Evolutionary conservation across 2,113 vertebrate genomes (phyloP).

Genomic region (Malurus elegans): DNA sequence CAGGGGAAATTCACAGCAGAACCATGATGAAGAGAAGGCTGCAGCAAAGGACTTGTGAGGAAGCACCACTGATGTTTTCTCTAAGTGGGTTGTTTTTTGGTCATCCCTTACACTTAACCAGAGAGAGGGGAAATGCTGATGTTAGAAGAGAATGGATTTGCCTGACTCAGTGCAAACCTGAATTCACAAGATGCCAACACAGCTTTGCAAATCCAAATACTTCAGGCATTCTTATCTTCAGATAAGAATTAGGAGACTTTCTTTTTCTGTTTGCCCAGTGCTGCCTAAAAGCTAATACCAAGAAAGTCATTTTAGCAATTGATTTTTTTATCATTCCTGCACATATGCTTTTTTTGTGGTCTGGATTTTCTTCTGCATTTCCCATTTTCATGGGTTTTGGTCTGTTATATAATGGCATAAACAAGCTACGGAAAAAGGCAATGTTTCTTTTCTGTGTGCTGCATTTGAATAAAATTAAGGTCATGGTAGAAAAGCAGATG

Average conservation of each 20-base stretch:
- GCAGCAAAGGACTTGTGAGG: background rate
- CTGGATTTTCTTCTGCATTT: slow-evolving; percentile 6
- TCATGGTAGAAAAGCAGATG: background rate
- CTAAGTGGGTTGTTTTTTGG: background rate
- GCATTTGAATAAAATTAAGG: slow-evolving; percentile 2
- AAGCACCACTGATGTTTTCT: background rate
- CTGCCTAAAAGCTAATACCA: background rate
- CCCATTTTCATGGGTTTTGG: slow-evolving; percentile 39
- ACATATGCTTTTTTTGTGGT: background rate
- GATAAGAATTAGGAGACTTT: background rate
- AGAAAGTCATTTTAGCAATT: background rate
- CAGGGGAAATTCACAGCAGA: background rate
- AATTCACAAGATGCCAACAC: background rate
- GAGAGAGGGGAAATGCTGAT: background rate
- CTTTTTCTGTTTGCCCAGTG: background rate
- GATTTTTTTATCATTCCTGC: background rate
- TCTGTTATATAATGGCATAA: slow-evolving; percentile 60
- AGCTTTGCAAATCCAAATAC: background rate
- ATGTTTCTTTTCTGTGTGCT: background rate
- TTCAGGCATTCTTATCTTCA: background rate
- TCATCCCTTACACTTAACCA: background rate
- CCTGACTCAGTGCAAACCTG: background rate
- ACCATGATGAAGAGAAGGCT: background rate
- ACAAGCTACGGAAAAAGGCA: slow-evolving; percentile 17
- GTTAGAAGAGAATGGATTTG: background rate